phyloP scores from a whole-genome alignment of 1,140 invertebrate species.

The Atta colombica region DNA sequence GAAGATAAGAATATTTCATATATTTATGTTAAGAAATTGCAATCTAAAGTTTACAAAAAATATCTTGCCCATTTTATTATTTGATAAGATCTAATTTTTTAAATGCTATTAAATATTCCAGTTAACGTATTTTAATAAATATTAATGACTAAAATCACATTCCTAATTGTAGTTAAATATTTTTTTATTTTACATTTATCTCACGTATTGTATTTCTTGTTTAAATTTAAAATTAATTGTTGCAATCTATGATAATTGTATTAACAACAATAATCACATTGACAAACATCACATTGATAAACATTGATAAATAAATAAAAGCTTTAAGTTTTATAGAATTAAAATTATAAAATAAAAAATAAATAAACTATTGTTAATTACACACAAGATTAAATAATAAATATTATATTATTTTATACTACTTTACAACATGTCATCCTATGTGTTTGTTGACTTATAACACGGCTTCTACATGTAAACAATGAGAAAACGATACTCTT shows the following conservation, averaged over 20 bases:
- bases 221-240: not conserved
- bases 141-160: not conserved
- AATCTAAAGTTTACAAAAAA: not conserved
- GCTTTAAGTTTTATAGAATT: not conserved
- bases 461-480: not conserved
- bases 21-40: not conserved
- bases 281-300: not conserved
- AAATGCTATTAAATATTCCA: not conserved
- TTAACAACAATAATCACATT: slow-evolving; percentile 15
- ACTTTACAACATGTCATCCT: not conserved
- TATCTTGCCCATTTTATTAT: not conserved
- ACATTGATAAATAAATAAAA: not conserved
- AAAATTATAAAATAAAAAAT: not conserved
- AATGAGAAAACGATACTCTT: not conserved
- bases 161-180: not conserved
- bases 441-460: not conserved
- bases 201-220: not conserved
- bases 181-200: not conserved
- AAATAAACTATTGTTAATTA: not conserved
- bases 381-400: not conserved
- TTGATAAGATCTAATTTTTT: not conserved
- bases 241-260: not conserved
- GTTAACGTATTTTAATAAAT: not conserved
- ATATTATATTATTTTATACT: not conserved
- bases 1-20: not conserved